These are phyloP conservation scores for Ptyas mucosa DNA, from an alignment of 2,113 vertebrate genomes.

Conservation along the genomic window DNA sequence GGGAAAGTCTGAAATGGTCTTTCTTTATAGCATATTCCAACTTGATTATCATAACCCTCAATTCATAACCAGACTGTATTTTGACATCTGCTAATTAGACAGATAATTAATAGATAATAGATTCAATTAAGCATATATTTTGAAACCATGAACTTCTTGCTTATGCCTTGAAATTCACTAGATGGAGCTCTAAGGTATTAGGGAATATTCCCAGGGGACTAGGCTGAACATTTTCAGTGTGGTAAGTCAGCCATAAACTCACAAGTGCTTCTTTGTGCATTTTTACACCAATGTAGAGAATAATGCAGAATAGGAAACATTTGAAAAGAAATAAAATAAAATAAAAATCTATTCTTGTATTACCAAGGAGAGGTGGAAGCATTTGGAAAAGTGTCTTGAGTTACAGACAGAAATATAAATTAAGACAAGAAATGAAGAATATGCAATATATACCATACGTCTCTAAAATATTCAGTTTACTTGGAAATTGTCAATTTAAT, in stretches of 20 bases:
- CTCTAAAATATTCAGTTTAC: not conserved
- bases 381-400: not conserved
- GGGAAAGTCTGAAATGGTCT: not conserved
- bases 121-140: not conserved
- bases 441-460: not conserved
- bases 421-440: not conserved
- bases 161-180: constrained; percentile 28
- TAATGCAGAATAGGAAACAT: not conserved
- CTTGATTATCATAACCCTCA: not conserved
- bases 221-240: not conserved
- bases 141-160: not conserved
- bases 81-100: not conserved
- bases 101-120: no score
- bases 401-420: not conserved
- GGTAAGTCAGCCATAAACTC: constrained; percentile 5
- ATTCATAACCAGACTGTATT: not conserved
- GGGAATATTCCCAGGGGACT: constrained; percentile 25
- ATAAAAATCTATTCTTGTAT: constrained; percentile 28
- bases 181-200: constrained; percentile 63
- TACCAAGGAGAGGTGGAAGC: constrained; percentile 33
- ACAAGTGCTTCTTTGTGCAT: not conserved
- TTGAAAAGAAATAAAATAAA: not conserved
- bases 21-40: not conserved
- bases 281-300: not conserved
- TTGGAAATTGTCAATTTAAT: not conserved